Evolutionary conservation across 2,888 invertebrate species (phyloP), one percentile per base, ranked within the genome.

Genomic region (Drosophila dives): DNA sequence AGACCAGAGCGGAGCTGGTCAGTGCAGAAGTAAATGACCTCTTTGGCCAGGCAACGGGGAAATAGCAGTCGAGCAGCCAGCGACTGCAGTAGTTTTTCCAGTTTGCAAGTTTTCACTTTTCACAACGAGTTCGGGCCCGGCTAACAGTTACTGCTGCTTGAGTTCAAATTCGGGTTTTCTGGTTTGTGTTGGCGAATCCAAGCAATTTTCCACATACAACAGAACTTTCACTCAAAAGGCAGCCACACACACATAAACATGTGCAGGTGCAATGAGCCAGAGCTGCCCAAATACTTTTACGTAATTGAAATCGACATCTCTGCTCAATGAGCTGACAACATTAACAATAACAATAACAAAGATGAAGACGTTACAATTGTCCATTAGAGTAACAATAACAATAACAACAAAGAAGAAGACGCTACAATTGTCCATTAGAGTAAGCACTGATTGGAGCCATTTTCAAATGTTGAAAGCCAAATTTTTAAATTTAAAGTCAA

Each of bases 81-180:
- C 66, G 26, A 45, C 40, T 36, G 54, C 67, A 65, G 74, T 77
- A 79, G 90, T 82, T 82, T 85, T 87, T 85, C 85, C 83, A 89
- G 85, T 82, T 89, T 81, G 79, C 72, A 72, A 64, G 86, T 86
- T 86, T 86, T 86, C 86, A 86, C 86, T 86, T 86, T 86, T 89
- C 83, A 81, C 86, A 89, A 85, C 83, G 67, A 49, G 87, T 82
- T 82, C 64, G 64, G 29, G 42, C 40, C n/a, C 26, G 26, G 23
- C 32, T 71, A 59, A 42, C 53, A 50, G 45, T 56, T 63, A 17
- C n/a, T 26, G 36, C n/a, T 26, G 36, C 48, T 60, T 29, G 26
- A 65, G 50, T 42, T 69, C n/a, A 20, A 29, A 32, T 33, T 64
- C 15, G 54, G n/a, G 29, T 56, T 56, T 56, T 33, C 6, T 12